Base-by-base conservation (phyloP, 2,888 invertebrate genomes). In the Acrocyrtus sp. region DNA sequence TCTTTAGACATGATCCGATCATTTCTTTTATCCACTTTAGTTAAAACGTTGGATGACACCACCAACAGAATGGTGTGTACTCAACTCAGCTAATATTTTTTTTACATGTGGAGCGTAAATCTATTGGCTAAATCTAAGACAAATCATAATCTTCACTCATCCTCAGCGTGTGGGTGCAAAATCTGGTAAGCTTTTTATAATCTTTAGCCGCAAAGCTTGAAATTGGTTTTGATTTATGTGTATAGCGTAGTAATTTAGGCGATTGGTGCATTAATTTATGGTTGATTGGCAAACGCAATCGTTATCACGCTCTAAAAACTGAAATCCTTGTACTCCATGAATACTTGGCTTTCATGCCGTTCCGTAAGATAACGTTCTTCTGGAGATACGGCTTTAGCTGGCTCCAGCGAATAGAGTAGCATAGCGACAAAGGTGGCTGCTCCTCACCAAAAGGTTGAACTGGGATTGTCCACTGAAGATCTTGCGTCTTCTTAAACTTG, bases 381-480 rank as follows among this genome's bases (percentile, higher is more conserved):
- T 74, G 76, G 1, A 76, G 54, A 57, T 65, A 74, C n/a, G 76
- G 72, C 34, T 72, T 67, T 45, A 76, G 26, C 21, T 76, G 76
- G 45, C 63, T 68, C 76, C 76, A 76, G 19, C 74, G 74, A 22
- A 76, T 67, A 17, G 76, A 70, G 39, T 76, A 76, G 53, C 72
- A 72, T 19, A 67, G 29, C 10, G 65, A 63, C 24, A 70, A 45
- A 19, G 57, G 63, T 10, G 76, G 67, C 60, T 74, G 72, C 34
- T 74, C 74, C 17, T 76, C 76, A 2, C 72, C 69, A 43, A 73
- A 67, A 29, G 74, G 63, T 41, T 74, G 76, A 29, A 76, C 72
- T 47, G 76, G 76, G 15, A 76, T 76, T 34, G 72, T 72, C 76
- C 76, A 76, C 41, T 74, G 74, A 5, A 76, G 60, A 60, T 72